Evolutionary conservation across 2,888 invertebrate genomes (phyloP).

Genomic region (Drosophila greeni): DNA sequence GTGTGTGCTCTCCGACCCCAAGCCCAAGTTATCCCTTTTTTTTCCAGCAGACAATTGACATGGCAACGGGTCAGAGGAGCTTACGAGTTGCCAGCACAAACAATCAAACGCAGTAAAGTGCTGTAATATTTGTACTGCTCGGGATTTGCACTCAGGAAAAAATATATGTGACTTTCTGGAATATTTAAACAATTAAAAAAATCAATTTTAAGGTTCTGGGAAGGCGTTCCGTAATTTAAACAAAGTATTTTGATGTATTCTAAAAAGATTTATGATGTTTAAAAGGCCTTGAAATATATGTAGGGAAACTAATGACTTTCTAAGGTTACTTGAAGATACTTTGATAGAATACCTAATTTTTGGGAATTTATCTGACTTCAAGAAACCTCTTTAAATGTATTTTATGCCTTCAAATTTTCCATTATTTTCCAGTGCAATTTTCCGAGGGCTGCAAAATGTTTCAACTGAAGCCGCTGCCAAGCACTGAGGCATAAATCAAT

Average conservation of each 20-base stretch:
- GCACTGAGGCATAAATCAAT: conserved; percentile 62
- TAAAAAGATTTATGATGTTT: neutral
- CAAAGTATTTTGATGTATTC: neutral
- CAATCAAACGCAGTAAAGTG: conserved; percentile 23
- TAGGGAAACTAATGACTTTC: neutral
- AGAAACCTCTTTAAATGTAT: too few relatives aligned
- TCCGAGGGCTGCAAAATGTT: conserved; percentile 5
- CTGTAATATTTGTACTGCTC: conserved; percentile 36
- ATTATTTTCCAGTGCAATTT: conserved; percentile 6
- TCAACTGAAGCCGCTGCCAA: conserved; percentile 30
- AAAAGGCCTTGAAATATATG: neutral
- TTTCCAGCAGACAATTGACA: conserved; percentile 25
- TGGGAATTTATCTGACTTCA: too few relatives aligned
- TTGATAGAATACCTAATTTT: too few relatives aligned
- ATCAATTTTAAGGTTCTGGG: neutral
- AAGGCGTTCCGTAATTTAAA: neutral
- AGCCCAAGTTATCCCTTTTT: neutral
- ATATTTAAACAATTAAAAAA: neutral
- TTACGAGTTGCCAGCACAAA: conserved; percentile 25
- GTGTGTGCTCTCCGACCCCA: neutral
- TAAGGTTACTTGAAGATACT: neutral
- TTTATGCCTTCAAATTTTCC: too few relatives aligned
- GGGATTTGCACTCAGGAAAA: conserved; percentile 13
- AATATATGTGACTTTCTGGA: neutral
- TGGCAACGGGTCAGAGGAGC: conserved; percentile 38